Conservation (phyloP, 2,888 invertebrate species). For the Thymelicus sylvestris region DNA sequence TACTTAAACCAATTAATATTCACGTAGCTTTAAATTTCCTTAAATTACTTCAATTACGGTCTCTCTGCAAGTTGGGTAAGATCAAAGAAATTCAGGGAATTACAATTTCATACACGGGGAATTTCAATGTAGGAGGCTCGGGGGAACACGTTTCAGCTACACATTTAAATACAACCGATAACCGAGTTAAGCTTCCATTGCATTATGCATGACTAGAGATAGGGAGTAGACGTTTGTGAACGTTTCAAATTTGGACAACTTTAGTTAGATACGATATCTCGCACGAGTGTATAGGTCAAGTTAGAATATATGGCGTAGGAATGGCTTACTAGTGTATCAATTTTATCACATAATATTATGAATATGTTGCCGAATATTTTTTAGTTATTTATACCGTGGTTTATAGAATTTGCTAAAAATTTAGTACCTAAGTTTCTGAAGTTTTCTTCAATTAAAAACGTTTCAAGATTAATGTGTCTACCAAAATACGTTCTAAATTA, state of each 20-base stretch:
- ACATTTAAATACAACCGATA: slow-evolving; percentile 25
- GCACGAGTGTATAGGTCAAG: not conserved
- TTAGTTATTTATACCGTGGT: no score
- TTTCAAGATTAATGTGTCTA: no score
- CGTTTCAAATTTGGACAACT: not conserved
- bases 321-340: no score
- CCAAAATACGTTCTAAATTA: no score
- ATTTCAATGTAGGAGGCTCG: not conserved
- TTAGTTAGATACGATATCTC: not conserved
- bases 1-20: not conserved
- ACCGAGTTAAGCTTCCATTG: slow-evolving; percentile 3
- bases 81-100: slow-evolving; percentile 6
- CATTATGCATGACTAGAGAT: not conserved
- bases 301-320: no score
- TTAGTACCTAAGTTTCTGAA: no score
- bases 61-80: slow-evolving; percentile 7
- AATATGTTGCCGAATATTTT: no score
- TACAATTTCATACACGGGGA: slow-evolving; percentile 25
- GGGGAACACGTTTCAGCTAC: slow-evolving; percentile 5
- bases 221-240: no score
- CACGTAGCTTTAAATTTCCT: not conserved
- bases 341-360: no score
- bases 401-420: no score
- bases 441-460: no score
- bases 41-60: not conserved